Evolutionary conservation across 2,113 vertebrate genomes (phyloP), one percentile per base, ranked within the genome.

Genomic region (Bos indicus): DNA sequence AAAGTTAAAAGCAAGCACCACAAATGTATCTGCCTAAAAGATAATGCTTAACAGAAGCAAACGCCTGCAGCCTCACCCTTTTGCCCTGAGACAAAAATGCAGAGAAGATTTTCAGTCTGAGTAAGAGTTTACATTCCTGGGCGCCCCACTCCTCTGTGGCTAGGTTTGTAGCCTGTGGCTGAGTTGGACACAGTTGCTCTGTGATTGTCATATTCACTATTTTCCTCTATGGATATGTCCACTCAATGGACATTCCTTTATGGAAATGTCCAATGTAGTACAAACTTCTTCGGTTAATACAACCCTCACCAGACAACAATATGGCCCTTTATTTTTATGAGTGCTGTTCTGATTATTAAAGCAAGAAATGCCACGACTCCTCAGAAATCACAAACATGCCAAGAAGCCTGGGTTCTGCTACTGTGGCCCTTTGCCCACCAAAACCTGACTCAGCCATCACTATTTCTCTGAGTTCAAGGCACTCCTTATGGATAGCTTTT

Each of bases 311-410:
- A 0, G 43, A 84, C 5, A 56, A 59, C 19, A 95, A 81, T 28
- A n/a, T 6, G 23, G 74, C 74, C 40, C 95, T 96, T 97, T 96
- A 59, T 93, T 67, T 97, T 94, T 89, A 71, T 87, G 64, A 98
- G 90, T 7, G 28, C 97, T 97, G 97, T 88, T 98, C 80, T 96
- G 93, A 97, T 98, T 88, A 97, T 92, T 97, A 97, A 98, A 98
- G 78, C 43, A 54, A 98, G 97, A 59, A 57, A 84, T 95, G 96
- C 96, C 97, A 92, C 30, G 88, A 98, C 98, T 98, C 98, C 97
- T 98, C 88, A 81, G 97, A 1, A 54, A 98, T 98, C 98, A 92
- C 98, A 98, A 98, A 97, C 94, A 98, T 98, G 96, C 98, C 97
- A 97, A 95, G 98, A 98, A 99, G 97, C 95, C 98, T 98, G 97